Evolutionary conservation across 1,140 invertebrate species (phyloP), one percentile per base, ranked within the genome.

Genomic region (Diploscapter pachys): DNA sequence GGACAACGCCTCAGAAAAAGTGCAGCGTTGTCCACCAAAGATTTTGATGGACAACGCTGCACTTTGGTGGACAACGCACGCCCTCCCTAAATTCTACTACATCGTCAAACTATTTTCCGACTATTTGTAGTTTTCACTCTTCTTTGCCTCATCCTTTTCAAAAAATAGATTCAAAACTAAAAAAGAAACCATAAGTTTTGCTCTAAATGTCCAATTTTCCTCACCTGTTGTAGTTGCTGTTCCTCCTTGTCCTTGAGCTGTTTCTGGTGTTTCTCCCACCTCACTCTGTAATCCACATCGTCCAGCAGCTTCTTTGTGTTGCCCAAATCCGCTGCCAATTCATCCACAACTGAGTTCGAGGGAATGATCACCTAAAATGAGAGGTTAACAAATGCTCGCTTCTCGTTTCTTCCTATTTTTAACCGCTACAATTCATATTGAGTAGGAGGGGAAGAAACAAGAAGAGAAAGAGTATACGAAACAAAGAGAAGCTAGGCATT

Each of bases 221-320:
- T 13, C 9, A 59, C 9, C 66, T 74, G 90, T 86, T 99, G 96
- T 13, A 93, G 93, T 93, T 81, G 96, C 94, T 86, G 98, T 11
- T 78, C 77, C n/a, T 71, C 66, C 3, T 64, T 63, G 52, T 78
- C 77, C 70, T 83, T 96, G 93, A 11, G 92, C 90, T 82, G 96
- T 93, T 76, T 78, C 86, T 97, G 93, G 86, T 96, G 94, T 66
- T 92, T 92, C 64, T 93, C 90, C 95, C 96, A 99, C 78, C 97
- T 95, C 2, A 96, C 92, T 5, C 97, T 89, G 84, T 96, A 95
- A 78, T 93, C 93, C 0, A 96, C 93, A 83, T 95, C 91, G 5
- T 96, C 93, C 62, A 98, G 86, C 64, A 97, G 90, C 3, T 59
- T 48, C 65, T 91, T 63, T 63, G 80, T 67, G 65, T 76, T 75